Conservation (phyloP, 2,888 invertebrate species). For the Apotomis turbidana region DNA sequence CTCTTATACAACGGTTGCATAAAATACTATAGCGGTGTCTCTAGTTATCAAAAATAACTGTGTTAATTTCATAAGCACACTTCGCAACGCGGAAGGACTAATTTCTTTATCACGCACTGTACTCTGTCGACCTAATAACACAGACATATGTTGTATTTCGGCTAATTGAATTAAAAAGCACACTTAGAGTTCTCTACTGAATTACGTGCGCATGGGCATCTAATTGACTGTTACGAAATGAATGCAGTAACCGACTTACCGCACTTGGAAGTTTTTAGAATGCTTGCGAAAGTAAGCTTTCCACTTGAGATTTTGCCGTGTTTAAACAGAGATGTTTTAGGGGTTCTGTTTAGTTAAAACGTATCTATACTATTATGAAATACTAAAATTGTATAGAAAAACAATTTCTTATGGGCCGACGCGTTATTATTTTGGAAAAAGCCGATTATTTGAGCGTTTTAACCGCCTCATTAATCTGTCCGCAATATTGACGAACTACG, state of each 20-base stretch:
- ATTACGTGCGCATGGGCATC: constrained; percentile 32
- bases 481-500: too few relatives aligned
- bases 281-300: constrained; percentile 15
- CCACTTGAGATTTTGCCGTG: not conserved
- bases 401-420: too few relatives aligned
- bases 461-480: too few relatives aligned
- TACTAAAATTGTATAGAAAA: too few relatives aligned
- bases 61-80: constrained; percentile 18
- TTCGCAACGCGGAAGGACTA: constrained; percentile 31
- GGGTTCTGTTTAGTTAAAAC: too few relatives aligned
- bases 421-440: too few relatives aligned
- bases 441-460: too few relatives aligned
- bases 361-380: too few relatives aligned
- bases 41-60: not conserved
- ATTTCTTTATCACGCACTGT: constrained; percentile 17
- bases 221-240: constrained; percentile 33
- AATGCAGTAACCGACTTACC: constrained; percentile 4
- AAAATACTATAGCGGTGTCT: too few relatives aligned
- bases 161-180: constrained; percentile 36
- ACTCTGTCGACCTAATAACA: constrained; percentile 31
- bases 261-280: constrained; percentile 5
- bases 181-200: constrained; percentile 19
- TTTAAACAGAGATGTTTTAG: too few relatives aligned
- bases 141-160: constrained; percentile 27
- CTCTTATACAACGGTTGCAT: too few relatives aligned